Percentiles rank a stretch among this genome's conserved stretches.
These are phyloP conservation scores for Dendroctonus ponderosae DNA, from an alignment of 1,140 invertebrate species.

Conservation along the genomic window DNA sequence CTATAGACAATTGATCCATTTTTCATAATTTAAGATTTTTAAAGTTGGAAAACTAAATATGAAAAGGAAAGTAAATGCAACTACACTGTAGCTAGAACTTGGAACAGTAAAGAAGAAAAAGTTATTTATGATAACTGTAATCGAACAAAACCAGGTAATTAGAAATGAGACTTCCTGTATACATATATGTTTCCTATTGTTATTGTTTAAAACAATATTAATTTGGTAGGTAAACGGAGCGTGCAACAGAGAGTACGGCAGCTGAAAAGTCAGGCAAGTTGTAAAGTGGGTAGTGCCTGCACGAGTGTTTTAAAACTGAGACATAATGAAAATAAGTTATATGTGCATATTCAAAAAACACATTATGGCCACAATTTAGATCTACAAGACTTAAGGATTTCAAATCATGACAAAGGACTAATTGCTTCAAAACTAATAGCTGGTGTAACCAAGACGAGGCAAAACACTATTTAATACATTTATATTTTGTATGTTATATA, in stretches of 20 bases:
- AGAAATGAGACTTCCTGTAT: too few species aligned
- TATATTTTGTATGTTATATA: too few species aligned
- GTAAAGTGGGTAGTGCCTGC: slow-evolving; percentile 15
- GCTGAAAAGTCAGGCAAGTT: slow-evolving; percentile 16
- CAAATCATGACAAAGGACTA: too few species aligned
- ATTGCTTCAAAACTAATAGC: too few species aligned
- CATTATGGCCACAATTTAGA: too few species aligned
- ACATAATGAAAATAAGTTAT: slow-evolving; percentile 5
- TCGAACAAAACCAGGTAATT: neutral
- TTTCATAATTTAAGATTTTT: neutral
- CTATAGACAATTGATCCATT: too few species aligned
- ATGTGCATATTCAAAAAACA: neutral
- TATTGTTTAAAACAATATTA: neutral
- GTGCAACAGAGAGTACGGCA: slow-evolving; percentile 5
- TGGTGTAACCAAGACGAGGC: too few species aligned
- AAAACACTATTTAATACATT: slow-evolving; percentile 7
- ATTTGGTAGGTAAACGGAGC: neutral
- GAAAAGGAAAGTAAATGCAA: neutral
- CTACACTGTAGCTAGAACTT: neutral
- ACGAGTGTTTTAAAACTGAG: slow-evolving; percentile 3
- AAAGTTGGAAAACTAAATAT: neutral
- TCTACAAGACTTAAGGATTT: too few species aligned
- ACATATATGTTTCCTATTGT: neutral
- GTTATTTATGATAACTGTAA: neutral
- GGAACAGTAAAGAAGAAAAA: neutral